These are phyloP conservation scores for Chrysolina americana DNA, from an alignment of 2,888 invertebrate species.

Conservation along the genomic window DNA sequence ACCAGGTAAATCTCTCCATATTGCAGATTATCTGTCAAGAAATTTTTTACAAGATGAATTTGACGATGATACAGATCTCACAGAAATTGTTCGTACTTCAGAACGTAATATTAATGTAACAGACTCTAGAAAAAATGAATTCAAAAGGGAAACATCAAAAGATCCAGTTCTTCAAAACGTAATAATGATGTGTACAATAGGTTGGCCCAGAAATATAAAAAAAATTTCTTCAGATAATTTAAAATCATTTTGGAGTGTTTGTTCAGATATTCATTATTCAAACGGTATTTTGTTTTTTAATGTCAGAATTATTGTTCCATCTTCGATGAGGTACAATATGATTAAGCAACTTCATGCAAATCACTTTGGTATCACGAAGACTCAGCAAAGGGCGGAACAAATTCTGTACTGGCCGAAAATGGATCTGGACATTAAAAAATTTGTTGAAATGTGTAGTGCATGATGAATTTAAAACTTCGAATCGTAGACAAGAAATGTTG, in stretches of 20 bases:
- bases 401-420: background rate
- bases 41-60: background rate
- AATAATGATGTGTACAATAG: background rate
- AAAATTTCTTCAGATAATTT: background rate
- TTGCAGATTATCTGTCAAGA: background rate
- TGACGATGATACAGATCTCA: background rate
- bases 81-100: background rate
- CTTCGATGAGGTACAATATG: background rate
- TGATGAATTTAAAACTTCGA: background rate
- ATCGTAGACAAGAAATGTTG: background rate
- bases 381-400: background rate
- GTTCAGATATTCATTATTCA: background rate
- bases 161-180: background rate
- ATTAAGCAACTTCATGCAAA: background rate
- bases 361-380: constrained; percentile 8
- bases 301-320: background rate
- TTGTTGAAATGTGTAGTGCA: background rate
- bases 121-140: background rate
- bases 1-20: constrained; percentile 1
- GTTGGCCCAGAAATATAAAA: background rate
- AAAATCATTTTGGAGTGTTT: background rate
- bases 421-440: background rate
- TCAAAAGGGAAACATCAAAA: background rate
- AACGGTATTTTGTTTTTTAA: background rate
- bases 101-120: background rate